A percentile compares a stretch with the other conserved stretches of the same genome.
Conservation (phyloP, 2,113 vertebrate species). For the Dinomys branickii region DNA sequence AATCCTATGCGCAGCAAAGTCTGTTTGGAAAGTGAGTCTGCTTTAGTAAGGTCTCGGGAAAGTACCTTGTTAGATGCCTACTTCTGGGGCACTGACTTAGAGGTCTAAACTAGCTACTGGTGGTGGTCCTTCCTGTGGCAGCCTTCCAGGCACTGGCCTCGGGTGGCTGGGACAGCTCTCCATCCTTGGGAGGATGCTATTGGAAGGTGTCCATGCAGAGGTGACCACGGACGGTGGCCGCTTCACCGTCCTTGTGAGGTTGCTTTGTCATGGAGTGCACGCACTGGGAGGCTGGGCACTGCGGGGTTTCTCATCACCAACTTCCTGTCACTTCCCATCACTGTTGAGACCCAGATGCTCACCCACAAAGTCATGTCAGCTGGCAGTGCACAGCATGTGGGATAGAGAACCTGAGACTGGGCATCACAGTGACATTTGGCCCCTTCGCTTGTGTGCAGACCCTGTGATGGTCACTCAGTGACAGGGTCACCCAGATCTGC, state of each 20-base stretch:
- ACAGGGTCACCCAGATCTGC: no score
- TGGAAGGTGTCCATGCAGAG: neutral
- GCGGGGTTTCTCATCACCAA: neutral
- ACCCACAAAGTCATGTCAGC: neutral
- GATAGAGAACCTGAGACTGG: neutral
- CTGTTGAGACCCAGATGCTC: neutral
- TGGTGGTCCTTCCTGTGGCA: no score
- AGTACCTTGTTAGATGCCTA: neutral
- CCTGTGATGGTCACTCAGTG: neutral
- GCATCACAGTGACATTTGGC: neutral
- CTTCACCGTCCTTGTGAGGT: neutral
- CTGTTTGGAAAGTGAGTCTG: neutral
- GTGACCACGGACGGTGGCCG: neutral
- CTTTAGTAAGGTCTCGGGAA: no score
- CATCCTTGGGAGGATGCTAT: neutral
- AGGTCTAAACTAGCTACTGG: neutral
- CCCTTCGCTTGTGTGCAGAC: neutral
- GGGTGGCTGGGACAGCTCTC: neutral
- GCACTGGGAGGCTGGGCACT: neutral
- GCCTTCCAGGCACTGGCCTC: neutral
- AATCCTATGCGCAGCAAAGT: neutral
- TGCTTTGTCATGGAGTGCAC: neutral
- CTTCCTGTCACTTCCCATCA: neutral
- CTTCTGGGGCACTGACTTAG: rapidly evolving
- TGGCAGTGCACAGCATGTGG: neutral